Conservation (phyloP, 2,797 vertebrate genomes). For the Dicrostonyx torquatus region DNA sequence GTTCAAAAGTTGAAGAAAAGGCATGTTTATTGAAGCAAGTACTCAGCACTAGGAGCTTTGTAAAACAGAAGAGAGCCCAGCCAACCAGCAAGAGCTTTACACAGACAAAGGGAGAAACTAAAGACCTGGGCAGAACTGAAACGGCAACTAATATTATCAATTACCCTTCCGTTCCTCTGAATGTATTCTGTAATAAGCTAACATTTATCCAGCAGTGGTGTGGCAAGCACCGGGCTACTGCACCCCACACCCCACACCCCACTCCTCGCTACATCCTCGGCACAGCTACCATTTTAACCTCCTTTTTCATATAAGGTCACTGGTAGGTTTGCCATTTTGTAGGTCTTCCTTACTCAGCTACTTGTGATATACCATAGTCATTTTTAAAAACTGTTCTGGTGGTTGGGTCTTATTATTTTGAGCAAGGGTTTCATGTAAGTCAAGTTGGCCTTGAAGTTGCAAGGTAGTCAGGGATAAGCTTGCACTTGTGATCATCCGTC, state of each 20-base stretch:
- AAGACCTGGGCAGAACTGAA: not conserved
- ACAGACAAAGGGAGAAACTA: not conserved
- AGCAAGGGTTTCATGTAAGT: not conserved
- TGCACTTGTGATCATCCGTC: not conserved
- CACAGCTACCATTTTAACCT: not conserved
- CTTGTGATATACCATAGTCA: not conserved
- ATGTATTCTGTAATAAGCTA: not conserved
- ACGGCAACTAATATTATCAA: no score
- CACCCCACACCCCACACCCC: not conserved
- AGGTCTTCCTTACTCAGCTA: not conserved
- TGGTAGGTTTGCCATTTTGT: not conserved
- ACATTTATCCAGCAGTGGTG: not conserved
- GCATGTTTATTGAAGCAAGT: not conserved
- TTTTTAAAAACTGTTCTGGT: not conserved
- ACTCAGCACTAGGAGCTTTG: not conserved
- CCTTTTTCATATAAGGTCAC: not conserved
- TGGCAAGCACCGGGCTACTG: not conserved
- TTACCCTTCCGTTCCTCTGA: not conserved
- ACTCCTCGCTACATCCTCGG: not conserved
- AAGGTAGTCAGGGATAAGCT: not conserved
- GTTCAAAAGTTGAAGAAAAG: not conserved
- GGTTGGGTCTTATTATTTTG: not conserved
- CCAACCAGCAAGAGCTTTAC: not conserved
- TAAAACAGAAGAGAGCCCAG: not conserved
- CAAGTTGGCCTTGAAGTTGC: not conserved